Evolutionary conservation across 2,113 vertebrate genomes (phyloP).

Genomic region (Clarias batrachus): DNA sequence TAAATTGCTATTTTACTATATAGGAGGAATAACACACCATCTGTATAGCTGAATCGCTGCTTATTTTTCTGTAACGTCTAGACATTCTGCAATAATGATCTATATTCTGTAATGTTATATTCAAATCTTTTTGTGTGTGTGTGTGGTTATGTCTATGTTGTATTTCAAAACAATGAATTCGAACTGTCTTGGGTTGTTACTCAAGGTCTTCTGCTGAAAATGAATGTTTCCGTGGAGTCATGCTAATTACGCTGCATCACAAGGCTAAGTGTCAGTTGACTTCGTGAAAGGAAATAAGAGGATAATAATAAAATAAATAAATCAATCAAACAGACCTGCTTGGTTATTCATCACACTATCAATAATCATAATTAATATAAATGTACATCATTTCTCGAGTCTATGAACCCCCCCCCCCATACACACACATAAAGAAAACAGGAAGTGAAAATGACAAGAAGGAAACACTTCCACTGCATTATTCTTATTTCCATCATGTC

Average conservation of each 20-base stretch:
- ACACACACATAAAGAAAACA: slow-evolving; percentile 69
- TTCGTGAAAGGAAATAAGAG: not conserved
- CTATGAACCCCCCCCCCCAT: slow-evolving; percentile 10
- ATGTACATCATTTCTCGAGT: not conserved
- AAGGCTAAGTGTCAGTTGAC: too few relatives aligned
- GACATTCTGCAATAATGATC: not conserved
- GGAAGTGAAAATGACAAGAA: slow-evolving; percentile 82
- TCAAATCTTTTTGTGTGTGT: not conserved
- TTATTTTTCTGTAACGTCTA: not conserved
- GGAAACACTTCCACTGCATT: slow-evolving; percentile 79
- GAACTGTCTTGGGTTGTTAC: not conserved
- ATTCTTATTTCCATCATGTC: slow-evolving; percentile 67
- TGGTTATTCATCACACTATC: not conserved
- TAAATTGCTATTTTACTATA: not conserved
- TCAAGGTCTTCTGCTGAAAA: not conserved
- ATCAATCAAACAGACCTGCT: not conserved
- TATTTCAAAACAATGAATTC: not conserved
- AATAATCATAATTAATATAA: not conserved
- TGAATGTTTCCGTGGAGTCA: not conserved
- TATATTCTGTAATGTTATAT: not conserved
- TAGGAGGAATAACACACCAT: not conserved
- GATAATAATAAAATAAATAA: not conserved
- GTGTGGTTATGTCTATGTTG: not conserved
- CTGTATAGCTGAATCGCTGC: not conserved
- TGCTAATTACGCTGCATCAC: not conserved